phyloP scores from a whole-genome alignment of 2,797 vertebrate species.

The Odontamblyopus lacepedii region DNA sequence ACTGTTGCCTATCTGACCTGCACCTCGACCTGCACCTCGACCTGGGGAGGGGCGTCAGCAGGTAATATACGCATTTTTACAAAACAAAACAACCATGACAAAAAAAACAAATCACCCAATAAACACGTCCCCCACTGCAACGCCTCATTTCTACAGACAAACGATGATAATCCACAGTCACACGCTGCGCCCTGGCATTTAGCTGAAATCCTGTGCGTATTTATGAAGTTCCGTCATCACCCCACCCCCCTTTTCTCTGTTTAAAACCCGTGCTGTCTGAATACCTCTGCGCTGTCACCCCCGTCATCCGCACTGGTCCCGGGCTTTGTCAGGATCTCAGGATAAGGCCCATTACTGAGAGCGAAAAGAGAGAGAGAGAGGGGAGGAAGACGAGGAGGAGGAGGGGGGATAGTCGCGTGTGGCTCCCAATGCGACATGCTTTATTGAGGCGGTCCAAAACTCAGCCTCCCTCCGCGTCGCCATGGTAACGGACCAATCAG shows the following conservation, averaged over 20 bases:
- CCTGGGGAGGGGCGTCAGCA: no score
- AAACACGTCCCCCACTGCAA: neutral
- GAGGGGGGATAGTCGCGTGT: neutral
- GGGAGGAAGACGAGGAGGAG: neutral
- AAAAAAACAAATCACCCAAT: neutral
- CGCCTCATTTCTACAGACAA: neutral
- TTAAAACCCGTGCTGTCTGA: neutral
- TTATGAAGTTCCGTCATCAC: neutral
- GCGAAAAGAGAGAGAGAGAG: neutral
- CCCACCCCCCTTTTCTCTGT: neutral
- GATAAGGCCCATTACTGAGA: slow-evolving; percentile 2
- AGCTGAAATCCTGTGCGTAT: neutral
- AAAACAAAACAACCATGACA: neutral
- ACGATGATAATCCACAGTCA: neutral
- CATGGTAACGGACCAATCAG: slow-evolving; percentile 58
- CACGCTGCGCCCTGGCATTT: neutral
- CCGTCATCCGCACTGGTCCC: neutral
- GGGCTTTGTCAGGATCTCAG: slow-evolving; percentile 5
- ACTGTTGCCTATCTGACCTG: no score
- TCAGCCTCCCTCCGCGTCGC: slow-evolving; percentile 33
- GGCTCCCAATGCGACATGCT: slow-evolving; percentile 3
- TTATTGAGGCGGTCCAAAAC: slow-evolving; percentile 43
- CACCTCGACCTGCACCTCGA: no score
- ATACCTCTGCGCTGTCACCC: neutral
- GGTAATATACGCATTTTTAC: no score